A percentile compares a stretch with the other conserved stretches of the same genome.
phyloP scores from a whole-genome alignment of 2,888 invertebrate genomes.

The Steinernema hermaphroditum region DNA sequence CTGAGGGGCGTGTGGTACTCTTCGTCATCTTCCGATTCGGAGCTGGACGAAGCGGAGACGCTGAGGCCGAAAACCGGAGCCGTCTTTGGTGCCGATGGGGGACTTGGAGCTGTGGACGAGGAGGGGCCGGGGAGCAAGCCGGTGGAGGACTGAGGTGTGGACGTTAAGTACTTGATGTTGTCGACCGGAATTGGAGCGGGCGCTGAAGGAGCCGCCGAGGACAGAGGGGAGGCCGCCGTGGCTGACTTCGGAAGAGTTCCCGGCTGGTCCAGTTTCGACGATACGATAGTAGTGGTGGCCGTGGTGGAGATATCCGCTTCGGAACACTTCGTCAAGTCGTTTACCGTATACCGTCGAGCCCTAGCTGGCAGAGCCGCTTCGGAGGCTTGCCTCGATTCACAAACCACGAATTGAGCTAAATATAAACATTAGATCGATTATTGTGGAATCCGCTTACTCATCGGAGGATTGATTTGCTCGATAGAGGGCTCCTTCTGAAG shows the following conservation, averaged over 20 bases:
- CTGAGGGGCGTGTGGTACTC: constrained; percentile 10
- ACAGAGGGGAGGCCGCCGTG: constrained; percentile 35
- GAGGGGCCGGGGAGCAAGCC: constrained; percentile 30
- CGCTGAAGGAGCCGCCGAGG: constrained; percentile 9
- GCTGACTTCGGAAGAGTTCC: constrained; percentile 44
- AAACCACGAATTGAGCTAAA: constrained; percentile 50
- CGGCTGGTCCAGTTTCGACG: not conserved
- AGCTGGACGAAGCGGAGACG: constrained; percentile 17
- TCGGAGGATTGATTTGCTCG: constrained; percentile 57
- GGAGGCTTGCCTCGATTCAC: constrained; percentile 25
- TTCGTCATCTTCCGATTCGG: constrained; percentile 11
- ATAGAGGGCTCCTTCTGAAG: constrained; percentile 40
- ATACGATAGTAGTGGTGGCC: constrained; percentile 18
- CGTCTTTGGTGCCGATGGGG: constrained; percentile 16
- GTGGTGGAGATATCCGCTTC: constrained; percentile 15
- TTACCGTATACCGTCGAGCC: constrained; percentile 32
- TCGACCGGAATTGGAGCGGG: constrained; percentile 37
- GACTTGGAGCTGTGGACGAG: not conserved
- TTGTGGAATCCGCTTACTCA: constrained; percentile 49
- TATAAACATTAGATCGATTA: not conserved
- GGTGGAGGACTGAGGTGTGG: constrained; percentile 33
- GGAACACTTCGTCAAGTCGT: constrained; percentile 32
- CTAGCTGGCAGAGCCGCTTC: constrained; percentile 20
- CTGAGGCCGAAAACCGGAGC: constrained; percentile 13
- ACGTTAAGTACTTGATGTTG: constrained; percentile 44